These are phyloP conservation scores for Tridacna gigas DNA, from an alignment of 2,888 invertebrate species.

Conservation along the genomic window DNA sequence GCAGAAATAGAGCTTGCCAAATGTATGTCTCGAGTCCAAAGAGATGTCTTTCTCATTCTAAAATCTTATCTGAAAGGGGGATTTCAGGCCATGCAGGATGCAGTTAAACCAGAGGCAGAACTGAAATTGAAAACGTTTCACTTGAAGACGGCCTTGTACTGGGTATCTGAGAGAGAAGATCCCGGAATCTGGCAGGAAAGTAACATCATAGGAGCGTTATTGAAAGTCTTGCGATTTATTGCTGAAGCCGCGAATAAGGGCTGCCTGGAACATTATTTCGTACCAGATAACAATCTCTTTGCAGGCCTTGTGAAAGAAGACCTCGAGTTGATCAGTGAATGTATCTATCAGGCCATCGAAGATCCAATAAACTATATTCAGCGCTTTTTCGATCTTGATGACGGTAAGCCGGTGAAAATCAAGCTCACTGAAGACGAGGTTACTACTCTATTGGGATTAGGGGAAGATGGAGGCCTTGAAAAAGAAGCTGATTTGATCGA, in stretches of 20 bases:
- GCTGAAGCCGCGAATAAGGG: constrained; percentile 1
- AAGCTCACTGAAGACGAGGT: constrained; percentile 31
- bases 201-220: constrained; percentile 22
- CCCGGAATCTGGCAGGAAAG: constrained; percentile 19
- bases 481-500: constrained; percentile 30
- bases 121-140: constrained; percentile 60
- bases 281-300: constrained; percentile 38
- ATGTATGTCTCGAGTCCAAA: constrained; percentile 47
- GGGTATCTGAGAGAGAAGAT: constrained; percentile 45
- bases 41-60: constrained; percentile 53
- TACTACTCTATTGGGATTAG: constrained; percentile 26
- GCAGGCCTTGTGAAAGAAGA: constrained; percentile 29
- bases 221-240: constrained; percentile 25
- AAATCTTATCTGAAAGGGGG: constrained; percentile 61
- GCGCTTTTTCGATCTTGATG: constrained; percentile 39
- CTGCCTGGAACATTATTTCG: constrained; percentile 48
- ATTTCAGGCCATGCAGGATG: constrained; percentile 27
- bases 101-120: constrained; percentile 18
- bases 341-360: constrained; percentile 20
- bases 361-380: constrained; percentile 34
- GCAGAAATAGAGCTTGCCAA: constrained; percentile 59
- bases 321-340: constrained; percentile 19
- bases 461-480: constrained; percentile 39
- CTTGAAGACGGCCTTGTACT: constrained; percentile 63
- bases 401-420: constrained; percentile 18